Evolutionary conservation across 2,888 invertebrate species (phyloP).

Genomic region (Drosophila barbarae): DNA sequence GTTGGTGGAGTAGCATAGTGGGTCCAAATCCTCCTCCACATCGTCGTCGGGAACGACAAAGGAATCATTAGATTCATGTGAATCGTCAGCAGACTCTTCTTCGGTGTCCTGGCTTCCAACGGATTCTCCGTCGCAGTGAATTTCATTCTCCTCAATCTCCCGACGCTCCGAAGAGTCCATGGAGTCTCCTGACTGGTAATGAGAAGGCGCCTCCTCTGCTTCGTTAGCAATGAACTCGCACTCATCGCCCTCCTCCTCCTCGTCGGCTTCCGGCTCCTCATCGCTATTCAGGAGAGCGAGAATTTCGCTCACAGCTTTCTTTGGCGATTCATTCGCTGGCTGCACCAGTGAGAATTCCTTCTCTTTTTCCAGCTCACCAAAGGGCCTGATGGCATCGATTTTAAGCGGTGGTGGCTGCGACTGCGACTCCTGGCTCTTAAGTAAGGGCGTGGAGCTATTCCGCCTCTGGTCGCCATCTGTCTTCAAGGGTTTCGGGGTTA

Average conservation of each 20-base stretch:
- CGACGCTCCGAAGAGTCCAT: conserved; percentile 80
- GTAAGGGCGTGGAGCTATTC: conserved; percentile 57
- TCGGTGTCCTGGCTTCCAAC: conserved; percentile 67
- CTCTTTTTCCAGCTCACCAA: conserved; percentile 19
- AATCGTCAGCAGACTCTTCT: conserved; percentile 81
- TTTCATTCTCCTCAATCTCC: conserved; percentile 81
- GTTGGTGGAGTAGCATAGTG: conserved; percentile 45
- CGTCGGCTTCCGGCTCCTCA: conserved; percentile 20
- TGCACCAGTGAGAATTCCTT: neutral
- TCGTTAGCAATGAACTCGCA: conserved; percentile 70
- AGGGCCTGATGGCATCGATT: conserved; percentile 50
- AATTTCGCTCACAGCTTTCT: neutral
- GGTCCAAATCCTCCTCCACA: conserved; percentile 32
- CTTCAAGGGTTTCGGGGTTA: conserved; percentile 24
- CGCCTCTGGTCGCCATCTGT: conserved; percentile 31
- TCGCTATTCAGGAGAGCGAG: conserved; percentile 26
- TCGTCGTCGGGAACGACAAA: conserved; percentile 81
- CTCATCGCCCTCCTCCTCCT: conserved; percentile 22
- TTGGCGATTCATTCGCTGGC: neutral
- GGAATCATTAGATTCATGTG: conserved; percentile 80
- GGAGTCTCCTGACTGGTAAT: conserved; percentile 76
- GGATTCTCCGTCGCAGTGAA: conserved; percentile 53
- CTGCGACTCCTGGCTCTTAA: conserved; percentile 22
- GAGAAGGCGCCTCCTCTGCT: conserved; percentile 64
- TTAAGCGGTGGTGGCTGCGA: conserved; percentile 33